Percentiles rank a stretch among this genome's conserved stretches.
phyloP scores from a whole-genome alignment of 2,113 vertebrate genomes.

The Copsychus sechellarum region DNA sequence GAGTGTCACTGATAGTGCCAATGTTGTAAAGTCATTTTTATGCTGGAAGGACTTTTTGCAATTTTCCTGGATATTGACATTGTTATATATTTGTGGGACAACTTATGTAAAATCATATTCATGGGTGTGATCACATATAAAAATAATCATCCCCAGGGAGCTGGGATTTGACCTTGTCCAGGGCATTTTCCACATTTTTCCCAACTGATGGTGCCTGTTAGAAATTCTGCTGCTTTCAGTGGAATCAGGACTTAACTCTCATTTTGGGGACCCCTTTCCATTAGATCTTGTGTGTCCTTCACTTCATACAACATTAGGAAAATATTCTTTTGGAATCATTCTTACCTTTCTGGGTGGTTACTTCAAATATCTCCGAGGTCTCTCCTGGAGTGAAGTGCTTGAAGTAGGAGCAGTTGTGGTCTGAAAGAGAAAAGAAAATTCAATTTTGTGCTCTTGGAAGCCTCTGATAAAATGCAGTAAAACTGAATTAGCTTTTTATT shows the following conservation, averaged over 20 bases:
- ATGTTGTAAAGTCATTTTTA: background rate
- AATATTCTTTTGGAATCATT: background rate
- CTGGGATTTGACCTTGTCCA: background rate
- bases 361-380: slow-evolving; percentile 87
- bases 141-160: background rate
- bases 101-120: background rate
- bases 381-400: slow-evolving; percentile 90
- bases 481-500: background rate
- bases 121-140: background rate
- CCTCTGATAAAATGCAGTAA: background rate
- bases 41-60: background rate
- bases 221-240: background rate
- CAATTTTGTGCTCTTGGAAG: background rate
- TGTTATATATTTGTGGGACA: background rate
- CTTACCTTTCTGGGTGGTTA: slow-evolving; percentile 94
- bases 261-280: background rate
- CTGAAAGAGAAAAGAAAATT: slow-evolving; percentile 66
- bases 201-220: background rate
- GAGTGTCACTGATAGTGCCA: fast-evolving
- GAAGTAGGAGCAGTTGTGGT: slow-evolving; percentile 93
- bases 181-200: background rate
- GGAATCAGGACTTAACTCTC: background rate
- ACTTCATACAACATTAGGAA: background rate
- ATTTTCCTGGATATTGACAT: background rate
- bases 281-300: background rate